phyloP scores from a whole-genome alignment of 2,113 vertebrate species.

The Oreamnos americanus region DNA sequence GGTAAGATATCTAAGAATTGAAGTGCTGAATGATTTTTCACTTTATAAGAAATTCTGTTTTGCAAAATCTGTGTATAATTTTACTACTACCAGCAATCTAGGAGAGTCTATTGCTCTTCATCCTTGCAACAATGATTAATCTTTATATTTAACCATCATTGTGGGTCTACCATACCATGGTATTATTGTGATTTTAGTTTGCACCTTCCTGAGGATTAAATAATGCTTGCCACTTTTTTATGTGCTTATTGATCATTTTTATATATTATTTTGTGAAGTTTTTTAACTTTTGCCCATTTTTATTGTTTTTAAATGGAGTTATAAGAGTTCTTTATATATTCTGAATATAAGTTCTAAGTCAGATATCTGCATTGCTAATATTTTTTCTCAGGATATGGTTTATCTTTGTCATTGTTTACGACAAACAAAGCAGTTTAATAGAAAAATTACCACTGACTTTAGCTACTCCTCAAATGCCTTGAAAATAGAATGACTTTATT shows the following conservation, averaged over 20 bases:
- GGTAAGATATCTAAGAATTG: not conserved
- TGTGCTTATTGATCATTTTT: not conserved
- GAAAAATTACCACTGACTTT: not conserved
- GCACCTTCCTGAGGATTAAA: not conserved
- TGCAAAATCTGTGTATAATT: not conserved
- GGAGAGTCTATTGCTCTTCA: not conserved
- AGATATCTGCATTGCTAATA: not conserved
- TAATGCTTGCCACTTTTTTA: not conserved
- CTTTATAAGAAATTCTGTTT: not conserved
- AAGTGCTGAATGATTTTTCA: not conserved
- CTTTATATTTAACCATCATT: not conserved
- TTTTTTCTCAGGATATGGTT: not conserved
- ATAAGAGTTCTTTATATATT: not conserved
- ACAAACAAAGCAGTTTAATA: not conserved
- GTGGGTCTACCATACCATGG: not conserved
- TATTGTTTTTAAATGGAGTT: not conserved
- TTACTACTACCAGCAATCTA: not conserved
- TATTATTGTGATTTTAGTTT: not conserved
- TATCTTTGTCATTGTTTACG: not conserved
- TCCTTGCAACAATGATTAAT: not conserved
- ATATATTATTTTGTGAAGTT: not conserved
- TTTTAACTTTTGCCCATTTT: not conserved
- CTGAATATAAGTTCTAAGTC: not conserved
- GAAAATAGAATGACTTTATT: not conserved
- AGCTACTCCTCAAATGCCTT: not conserved